Conservation (phyloP, 2,797 vertebrate genomes). For the Amphiprion clarkii region DNA sequence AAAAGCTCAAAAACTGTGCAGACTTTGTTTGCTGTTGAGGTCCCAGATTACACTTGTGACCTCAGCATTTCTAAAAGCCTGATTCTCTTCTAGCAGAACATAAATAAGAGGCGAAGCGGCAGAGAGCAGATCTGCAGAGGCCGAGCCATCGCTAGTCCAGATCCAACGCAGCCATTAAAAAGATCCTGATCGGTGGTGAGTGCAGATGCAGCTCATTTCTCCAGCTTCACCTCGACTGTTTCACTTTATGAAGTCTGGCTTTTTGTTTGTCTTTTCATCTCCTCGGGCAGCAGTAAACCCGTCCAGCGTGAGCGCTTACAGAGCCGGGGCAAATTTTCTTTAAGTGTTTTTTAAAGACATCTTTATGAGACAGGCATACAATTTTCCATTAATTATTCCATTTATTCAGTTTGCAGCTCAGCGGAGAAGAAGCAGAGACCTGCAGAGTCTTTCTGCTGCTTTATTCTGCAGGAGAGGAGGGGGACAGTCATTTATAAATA, state of each 20-base stretch:
- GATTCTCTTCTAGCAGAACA: too few species aligned
- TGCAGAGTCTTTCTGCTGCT: conserved; percentile 95
- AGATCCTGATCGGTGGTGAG: conserved; percentile 15
- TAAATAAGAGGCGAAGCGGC: too few species aligned
- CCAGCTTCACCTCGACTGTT: conserved; percentile 15
- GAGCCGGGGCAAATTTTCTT: conserved; percentile 74
- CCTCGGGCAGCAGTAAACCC: conserved; percentile 63
- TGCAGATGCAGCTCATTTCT: conserved; percentile 8
- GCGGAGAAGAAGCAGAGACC: conserved; percentile 94
- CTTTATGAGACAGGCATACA: conserved; percentile 99
- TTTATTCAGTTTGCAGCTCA: conserved; percentile 89
- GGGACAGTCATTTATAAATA: conserved; percentile 99
- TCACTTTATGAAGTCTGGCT: conserved; percentile 39
- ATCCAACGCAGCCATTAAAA: not conserved
- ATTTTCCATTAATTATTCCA: conserved; percentile 98
- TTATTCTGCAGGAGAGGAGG: conserved; percentile 87
- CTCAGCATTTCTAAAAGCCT: too few species aligned
- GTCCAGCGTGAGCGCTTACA: conserved; percentile 51
- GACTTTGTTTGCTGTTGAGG: too few species aligned
- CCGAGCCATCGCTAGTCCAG: too few species aligned
- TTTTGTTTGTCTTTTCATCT: conserved; percentile 39
- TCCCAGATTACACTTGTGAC: too few species aligned
- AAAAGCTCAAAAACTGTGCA: too few species aligned
- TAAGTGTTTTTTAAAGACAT: conserved; percentile 96
- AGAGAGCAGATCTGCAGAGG: too few species aligned